Percentiles rank a stretch among this genome's conserved stretches.
phyloP scores from a whole-genome alignment of 2,888 invertebrate species.

The Lepidonotus clava region DNA sequence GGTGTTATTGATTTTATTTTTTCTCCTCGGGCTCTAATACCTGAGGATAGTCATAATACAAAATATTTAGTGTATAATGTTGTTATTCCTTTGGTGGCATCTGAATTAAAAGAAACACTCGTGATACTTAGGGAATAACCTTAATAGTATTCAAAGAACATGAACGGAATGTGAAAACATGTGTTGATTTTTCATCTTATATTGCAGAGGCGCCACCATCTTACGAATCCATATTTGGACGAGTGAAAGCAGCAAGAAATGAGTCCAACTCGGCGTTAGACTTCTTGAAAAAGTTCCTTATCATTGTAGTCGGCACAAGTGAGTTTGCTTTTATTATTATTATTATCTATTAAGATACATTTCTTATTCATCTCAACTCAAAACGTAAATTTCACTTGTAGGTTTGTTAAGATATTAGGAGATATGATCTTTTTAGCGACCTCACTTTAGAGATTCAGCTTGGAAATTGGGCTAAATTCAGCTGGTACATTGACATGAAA shows the following conservation, averaged over 20 bases:
- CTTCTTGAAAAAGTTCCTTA: constrained; percentile 84
- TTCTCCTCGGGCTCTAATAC: not conserved
- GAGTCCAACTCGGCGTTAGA: constrained; percentile 84
- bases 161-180: not conserved
- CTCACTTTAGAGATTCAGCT: not conserved
- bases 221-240: constrained; percentile 86
- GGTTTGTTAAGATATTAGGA: too few species aligned
- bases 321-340: constrained; percentile 74
- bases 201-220: constrained; percentile 83
- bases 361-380: not conserved
- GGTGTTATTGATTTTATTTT: not conserved
- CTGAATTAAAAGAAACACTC: not conserved
- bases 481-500: not conserved
- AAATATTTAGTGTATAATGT: not conserved
- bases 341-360: not conserved
- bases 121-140: not conserved
- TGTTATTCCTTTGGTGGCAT: too few species aligned
- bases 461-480: not conserved
- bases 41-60: not conserved
- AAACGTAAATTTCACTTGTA: too few species aligned
- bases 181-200: not conserved
- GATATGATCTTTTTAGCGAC: not conserved
- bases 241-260: constrained; percentile 84
- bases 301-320: constrained; percentile 84
- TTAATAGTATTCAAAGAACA: not conserved